A percentile compares a stretch with the other conserved stretches of the same genome.
These are phyloP conservation scores for Pycnonotus jocosus DNA, from an alignment of 2,113 vertebrate genomes.

Conservation along the genomic window DNA sequence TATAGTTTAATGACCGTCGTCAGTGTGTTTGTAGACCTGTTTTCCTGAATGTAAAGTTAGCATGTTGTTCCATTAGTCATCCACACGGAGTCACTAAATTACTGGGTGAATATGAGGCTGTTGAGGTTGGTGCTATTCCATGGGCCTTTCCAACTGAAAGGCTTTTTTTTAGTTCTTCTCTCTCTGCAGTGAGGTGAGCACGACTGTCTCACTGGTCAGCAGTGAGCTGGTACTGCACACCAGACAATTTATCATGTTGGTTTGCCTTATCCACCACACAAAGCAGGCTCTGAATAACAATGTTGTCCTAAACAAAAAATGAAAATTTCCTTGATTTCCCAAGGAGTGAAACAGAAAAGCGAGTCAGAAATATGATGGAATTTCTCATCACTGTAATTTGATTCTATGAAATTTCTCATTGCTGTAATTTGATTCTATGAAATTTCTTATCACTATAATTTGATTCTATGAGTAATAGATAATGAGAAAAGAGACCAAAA, in stretches of 20 bases:
- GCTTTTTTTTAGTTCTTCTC: not conserved
- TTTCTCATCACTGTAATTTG: not conserved
- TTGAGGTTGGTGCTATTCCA: not conserved
- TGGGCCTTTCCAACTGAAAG: not conserved
- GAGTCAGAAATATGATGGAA: not conserved
- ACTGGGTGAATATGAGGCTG: not conserved
- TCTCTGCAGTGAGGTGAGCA: not conserved
- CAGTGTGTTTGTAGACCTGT: not conserved
- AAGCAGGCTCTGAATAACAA: not conserved
- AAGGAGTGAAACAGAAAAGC: not conserved
- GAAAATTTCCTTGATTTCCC: not conserved
- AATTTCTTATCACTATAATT: not conserved
- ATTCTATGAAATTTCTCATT: not conserved
- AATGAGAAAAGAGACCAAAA: not conserved
- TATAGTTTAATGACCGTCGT: not conserved
- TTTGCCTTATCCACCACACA: not conserved
- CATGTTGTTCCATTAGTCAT: conserved; percentile 25
- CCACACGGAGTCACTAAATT: conserved; percentile 70
- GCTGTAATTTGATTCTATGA: not conserved
- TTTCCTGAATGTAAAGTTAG: not conserved
- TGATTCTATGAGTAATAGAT: not conserved
- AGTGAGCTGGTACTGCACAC: not conserved
- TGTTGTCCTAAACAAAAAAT: not conserved
- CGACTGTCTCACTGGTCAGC: not conserved
- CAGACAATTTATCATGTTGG: not conserved